A percentile compares a stretch with the other conserved stretches of the same genome.
Evolutionary conservation across 2,113 vertebrate species (phyloP).

Genomic region (Noturus placidus): DNA sequence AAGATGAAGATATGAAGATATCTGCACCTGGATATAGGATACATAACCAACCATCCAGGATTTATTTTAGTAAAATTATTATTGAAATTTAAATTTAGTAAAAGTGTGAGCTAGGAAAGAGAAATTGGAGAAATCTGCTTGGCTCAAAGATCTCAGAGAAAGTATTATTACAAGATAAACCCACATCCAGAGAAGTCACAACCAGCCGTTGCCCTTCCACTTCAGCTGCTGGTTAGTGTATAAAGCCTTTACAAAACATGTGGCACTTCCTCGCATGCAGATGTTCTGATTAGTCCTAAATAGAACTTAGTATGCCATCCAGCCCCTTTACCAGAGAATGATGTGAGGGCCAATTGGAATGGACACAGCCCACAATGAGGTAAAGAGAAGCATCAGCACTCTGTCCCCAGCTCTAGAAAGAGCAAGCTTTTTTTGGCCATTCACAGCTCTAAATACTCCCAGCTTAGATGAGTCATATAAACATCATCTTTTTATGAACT

Average conservation of each 20-base stretch:
- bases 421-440: slow-evolving; percentile 58
- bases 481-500: background rate
- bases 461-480: background rate
- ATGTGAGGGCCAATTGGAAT: slow-evolving; percentile 50
- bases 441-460: background rate
- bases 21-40: background rate
- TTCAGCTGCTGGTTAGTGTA: background rate
- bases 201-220: background rate
- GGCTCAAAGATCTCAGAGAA: background rate
- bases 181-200: background rate
- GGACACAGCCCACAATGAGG: slow-evolving; percentile 25
- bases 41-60: background rate
- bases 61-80: background rate
- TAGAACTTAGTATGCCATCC: slow-evolving; percentile 56
- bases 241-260: slow-evolving; percentile 53
- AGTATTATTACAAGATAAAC: background rate
- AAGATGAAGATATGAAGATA: background rate
- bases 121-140: background rate
- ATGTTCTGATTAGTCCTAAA: slow-evolving; percentile 60
- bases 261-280: slow-evolving; percentile 63
- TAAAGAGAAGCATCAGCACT: slow-evolving; percentile 68
- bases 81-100: too few relatives aligned
- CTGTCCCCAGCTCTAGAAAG: slow-evolving; percentile 61
- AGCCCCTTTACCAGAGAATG: slow-evolving; percentile 54
- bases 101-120: background rate